Evolutionary conservation across 2,888 invertebrate genomes (phyloP).

Genomic region (Cephus spinipes): DNA sequence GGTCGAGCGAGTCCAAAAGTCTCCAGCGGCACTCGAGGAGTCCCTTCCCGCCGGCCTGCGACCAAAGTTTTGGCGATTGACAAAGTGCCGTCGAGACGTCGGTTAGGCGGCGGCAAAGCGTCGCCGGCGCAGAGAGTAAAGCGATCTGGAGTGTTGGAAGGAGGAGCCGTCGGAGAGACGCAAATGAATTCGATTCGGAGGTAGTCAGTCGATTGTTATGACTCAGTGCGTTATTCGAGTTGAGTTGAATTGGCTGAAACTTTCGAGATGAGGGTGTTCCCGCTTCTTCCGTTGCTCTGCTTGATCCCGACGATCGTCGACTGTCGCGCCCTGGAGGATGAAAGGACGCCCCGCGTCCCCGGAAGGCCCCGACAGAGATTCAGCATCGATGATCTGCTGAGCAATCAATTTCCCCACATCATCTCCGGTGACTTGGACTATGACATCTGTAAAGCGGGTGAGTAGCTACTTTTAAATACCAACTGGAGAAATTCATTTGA

Average conservation of each 20-base stretch:
- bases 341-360: constrained; percentile 1
- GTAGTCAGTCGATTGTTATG: constrained; percentile 15
- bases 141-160: background rate
- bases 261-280: constrained; percentile 43
- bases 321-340: constrained; percentile 30
- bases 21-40: background rate
- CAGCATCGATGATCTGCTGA: constrained; percentile 77
- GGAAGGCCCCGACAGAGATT: constrained; percentile 63
- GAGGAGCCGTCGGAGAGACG: background rate
- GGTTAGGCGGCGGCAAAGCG: background rate
- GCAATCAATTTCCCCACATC: constrained; percentile 74
- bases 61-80: background rate
- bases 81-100: background rate
- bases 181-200: background rate
- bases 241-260: constrained; percentile 2
- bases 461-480: constrained; percentile 59
- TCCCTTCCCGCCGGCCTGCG: background rate
- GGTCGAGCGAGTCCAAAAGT: background rate
- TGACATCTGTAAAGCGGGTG: constrained; percentile 91
- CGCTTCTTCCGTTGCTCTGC: constrained; percentile 37
- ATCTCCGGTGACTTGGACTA: constrained; percentile 82
- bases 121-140: background rate
- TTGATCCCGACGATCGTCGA: constrained; percentile 29
- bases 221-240: constrained; percentile 4
- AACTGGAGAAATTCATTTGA: constrained; percentile 23